Conservation (phyloP, 2,888 invertebrate genomes). For the Deilephila elpenor region DNA sequence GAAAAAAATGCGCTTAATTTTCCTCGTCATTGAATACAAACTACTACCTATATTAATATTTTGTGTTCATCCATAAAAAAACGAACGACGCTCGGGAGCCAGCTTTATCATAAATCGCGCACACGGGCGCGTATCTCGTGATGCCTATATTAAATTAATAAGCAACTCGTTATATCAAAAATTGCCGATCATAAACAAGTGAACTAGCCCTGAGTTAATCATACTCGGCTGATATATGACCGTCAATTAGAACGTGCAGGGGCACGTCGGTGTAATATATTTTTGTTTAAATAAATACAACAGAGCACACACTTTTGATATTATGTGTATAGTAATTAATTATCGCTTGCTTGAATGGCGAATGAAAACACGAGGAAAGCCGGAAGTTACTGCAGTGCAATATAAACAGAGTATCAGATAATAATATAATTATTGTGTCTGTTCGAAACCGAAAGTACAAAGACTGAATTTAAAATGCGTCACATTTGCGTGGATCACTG, state of each 20-base stretch:
- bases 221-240: constrained; percentile 62
- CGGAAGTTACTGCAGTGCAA: no score
- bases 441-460: no score
- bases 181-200: constrained; percentile 34
- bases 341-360: no score
- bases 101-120: background rate
- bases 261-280: constrained; percentile 55
- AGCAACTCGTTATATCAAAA: constrained; percentile 31
- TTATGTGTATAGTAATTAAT: constrained; percentile 14
- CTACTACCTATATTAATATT: background rate
- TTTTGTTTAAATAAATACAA: constrained; percentile 36
- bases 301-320: constrained; percentile 22
- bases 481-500: no score
- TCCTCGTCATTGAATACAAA: background rate
- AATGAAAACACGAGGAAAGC: no score
- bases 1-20: no score
- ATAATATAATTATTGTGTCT: no score
- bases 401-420: no score
- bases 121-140: constrained; percentile 17
- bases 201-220: constrained; percentile 50
- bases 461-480: no score
- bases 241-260: constrained; percentile 65
- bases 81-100: background rate
- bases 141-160: constrained; percentile 30
- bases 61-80: background rate